Evolutionary conservation across 2,888 invertebrate species (phyloP).

Genomic region (Celastrina argiolus): DNA sequence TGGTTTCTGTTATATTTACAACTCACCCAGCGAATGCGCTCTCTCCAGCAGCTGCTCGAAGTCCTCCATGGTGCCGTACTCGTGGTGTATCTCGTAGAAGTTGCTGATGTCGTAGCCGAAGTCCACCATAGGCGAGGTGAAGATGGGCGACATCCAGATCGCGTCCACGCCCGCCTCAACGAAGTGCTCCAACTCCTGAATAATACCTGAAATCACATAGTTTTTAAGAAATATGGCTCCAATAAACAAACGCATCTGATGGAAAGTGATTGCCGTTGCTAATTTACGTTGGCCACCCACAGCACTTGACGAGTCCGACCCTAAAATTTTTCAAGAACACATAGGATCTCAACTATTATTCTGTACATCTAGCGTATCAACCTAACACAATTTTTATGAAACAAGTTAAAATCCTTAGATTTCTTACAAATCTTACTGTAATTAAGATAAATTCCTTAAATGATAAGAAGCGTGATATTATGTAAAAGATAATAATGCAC

Average conservation of each 20-base stretch:
- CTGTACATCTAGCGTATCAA: too few relatives aligned
- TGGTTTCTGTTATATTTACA: background rate
- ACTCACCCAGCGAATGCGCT: conserved; percentile 76
- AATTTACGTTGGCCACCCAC: background rate
- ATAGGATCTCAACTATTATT: too few relatives aligned
- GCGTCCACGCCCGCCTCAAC: conserved; percentile 83
- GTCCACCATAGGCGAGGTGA: conserved; percentile 89
- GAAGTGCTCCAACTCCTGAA: conserved; percentile 79
- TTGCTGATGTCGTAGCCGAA: conserved; percentile 93
- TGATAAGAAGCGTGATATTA: background rate
- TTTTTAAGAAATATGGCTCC: background rate
- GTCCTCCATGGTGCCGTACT: conserved; percentile 86
- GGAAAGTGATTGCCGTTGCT: background rate
- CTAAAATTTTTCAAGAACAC: too few relatives aligned
- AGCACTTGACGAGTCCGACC: background rate
- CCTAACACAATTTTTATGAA: too few relatives aligned
- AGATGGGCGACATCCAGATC: conserved; percentile 92
- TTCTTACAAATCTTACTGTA: too few relatives aligned
- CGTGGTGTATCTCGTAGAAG: conserved; percentile 83
- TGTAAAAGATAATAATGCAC: background rate
- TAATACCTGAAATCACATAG: conserved; percentile 60
- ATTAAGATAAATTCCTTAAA: background rate
- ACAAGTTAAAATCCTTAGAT: too few relatives aligned
- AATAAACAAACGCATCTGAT: background rate
- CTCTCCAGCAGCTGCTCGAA: conserved; percentile 78